A percentile compares a stretch with the other conserved stretches of the same genome.
Evolutionary conservation across 2,888 invertebrate genomes (phyloP).

Genomic region (Syritta pipiens): DNA sequence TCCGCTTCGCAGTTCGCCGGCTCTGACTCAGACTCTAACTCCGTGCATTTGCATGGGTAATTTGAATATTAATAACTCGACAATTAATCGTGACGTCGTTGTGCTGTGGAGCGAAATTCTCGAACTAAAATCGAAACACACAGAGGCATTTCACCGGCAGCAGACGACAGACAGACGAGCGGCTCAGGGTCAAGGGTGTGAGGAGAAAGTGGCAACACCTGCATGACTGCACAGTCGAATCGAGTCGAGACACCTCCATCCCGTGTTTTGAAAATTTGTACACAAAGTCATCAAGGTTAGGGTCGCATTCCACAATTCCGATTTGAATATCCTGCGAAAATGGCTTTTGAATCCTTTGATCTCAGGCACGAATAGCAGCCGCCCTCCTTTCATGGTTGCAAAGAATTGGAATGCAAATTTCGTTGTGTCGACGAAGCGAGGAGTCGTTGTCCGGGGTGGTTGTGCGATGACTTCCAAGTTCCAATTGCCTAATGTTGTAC

Average conservation of each 20-base stretch:
- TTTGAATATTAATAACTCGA: conserved; percentile 69
- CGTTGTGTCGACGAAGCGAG: not conserved
- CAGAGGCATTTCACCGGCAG: not conserved
- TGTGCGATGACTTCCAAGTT: too few species aligned
- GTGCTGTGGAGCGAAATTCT: not conserved
- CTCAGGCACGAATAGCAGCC: conserved; percentile 24
- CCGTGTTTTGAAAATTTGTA: conserved; percentile 48
- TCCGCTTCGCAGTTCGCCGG: conserved; percentile 55
- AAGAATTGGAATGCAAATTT: conserved; percentile 66
- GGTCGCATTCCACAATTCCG: conserved; percentile 47
- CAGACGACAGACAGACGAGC: conserved; percentile 7
- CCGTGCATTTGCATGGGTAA: conserved; percentile 65
- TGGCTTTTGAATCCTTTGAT: conserved; percentile 62
- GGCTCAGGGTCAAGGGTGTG: conserved; percentile 27
- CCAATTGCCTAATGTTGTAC: conserved; percentile 43
- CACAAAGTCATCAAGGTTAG: conserved; percentile 65
- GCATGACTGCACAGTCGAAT: conserved; percentile 19
- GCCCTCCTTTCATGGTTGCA: too few species aligned
- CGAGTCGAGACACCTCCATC: not conserved
- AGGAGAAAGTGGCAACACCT: conserved; percentile 61
- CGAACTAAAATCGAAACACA: not conserved
- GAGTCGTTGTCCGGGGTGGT: not conserved
- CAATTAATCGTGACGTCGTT: conserved; percentile 64
- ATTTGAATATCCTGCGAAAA: conserved; percentile 58
- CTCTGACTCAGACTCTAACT: not conserved